Evolutionary conservation across 2,113 vertebrate genomes (phyloP), one percentile per base, ranked within the genome.

Genomic region (Trinectes maculatus): DNA sequence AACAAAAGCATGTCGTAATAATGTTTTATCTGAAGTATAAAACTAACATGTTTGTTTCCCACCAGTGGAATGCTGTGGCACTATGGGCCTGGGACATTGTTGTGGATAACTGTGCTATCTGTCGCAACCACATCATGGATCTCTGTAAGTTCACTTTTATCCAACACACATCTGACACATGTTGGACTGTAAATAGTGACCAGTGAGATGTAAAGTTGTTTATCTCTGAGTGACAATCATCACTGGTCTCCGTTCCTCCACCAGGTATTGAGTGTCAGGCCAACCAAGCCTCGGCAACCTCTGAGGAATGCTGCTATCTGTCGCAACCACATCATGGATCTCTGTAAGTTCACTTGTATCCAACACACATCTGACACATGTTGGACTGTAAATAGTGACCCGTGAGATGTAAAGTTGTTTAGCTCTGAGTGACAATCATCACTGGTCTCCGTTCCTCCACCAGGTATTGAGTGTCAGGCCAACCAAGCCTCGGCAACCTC

Each of bases 41-140:
- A n/a, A n/a, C n/a, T n/a, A n/a, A n/a, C n/a, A n/a, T n/a, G n/a
- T n/a, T 63, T 10, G 40, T 12, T 3, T 29, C 3, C 11, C 10
- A 5, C 42, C 70, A 99, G 98, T 99, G 98, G 98, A 99, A 99
- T 0, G 98, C 98, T 0, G 98, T 99, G 18, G 97, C 98, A 5
- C 93, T 99, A 25, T 99, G 98, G 98, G 98, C 97, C 22, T 99
- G 97, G 98, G 98, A 99, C 87, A 99, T 99, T 52, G 97, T 99
- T 69, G 96, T 99, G 89, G 98, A 98, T 81, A 99, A 99, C 90
- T 99, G 98, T 92, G 98, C 98, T 65, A 99, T 99, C 86, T 99
- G 98, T 92, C 93, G 98, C 76, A 99, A 99, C 89, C 98, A 99
- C 92, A 99, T 99, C 74, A 99, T 99, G 98, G 98, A 99, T 87